Percentiles rank a stretch among this genome's conserved stretches.
Evolutionary conservation across 2,888 invertebrate species (phyloP).

Genomic region (Argyresthia albistria): DNA sequence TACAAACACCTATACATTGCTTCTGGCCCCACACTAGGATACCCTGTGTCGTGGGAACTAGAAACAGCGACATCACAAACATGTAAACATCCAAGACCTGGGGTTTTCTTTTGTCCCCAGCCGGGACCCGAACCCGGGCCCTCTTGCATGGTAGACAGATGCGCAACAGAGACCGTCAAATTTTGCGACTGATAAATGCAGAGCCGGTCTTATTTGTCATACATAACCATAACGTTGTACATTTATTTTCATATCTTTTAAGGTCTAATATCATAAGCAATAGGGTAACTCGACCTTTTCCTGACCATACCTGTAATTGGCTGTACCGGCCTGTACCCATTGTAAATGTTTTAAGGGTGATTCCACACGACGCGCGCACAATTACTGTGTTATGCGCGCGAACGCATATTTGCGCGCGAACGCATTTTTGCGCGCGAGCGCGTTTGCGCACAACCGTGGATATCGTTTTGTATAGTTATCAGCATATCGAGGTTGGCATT

Average conservation of each 20-base stretch:
- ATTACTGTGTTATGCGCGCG: constrained; percentile 36
- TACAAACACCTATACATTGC: no score
- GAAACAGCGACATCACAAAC: no score
- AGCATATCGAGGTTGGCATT: no score
- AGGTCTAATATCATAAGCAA: not conserved
- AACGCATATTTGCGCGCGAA: constrained; percentile 13
- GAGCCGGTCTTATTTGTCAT: not conserved
- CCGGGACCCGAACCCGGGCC: no score
- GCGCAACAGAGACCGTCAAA: no score
- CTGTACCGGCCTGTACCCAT: constrained; percentile 5
- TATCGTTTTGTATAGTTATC: not conserved
- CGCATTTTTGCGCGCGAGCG: constrained; percentile 20
- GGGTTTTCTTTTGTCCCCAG: no score
- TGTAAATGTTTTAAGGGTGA: constrained; percentile 20
- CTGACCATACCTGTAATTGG: constrained; percentile 1
- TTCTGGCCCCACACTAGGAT: no score
- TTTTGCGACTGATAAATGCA: not conserved
- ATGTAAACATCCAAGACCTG: no score
- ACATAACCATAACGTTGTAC: not conserved
- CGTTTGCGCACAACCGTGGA: constrained; percentile 22
- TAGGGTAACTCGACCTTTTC: not conserved
- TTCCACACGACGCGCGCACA: constrained; percentile 28
- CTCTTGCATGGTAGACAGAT: no score
- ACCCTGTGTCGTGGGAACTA: no score
- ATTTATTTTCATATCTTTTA: not conserved